Base-by-base conservation (phyloP, 2,113 vertebrate genomes). In the Psophia crepitans region DNA sequence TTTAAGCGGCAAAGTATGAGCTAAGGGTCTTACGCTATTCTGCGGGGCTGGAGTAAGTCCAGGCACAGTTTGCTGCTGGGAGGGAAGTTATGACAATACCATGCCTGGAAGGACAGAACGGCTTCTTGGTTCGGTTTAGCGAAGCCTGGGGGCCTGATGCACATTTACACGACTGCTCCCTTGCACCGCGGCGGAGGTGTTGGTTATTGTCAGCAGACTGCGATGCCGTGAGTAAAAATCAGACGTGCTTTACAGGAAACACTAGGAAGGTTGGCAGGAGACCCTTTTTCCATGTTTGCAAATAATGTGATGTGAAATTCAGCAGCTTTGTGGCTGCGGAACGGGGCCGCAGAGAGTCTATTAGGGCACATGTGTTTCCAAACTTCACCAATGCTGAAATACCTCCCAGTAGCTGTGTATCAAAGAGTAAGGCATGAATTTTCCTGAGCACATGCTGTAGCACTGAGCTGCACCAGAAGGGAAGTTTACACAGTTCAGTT, bases 1-100 rank as follows among this genome's bases (percentile, higher is more conserved):
- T 95, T 95, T 95, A 87, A 96, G 87, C 93, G 73, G 84, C 74
- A 54, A 94, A 83, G 77, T 85, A 90, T 91, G 93, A 97, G 65
- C 93, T 91, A 68, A 94, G 48, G 74, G 74, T 79, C 77, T 71
- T 82, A 48, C 57, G 87, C 84, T 35, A 89, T 84, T 95, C 27
- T 6, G 30, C 44, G 14, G 57, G 56, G 49, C 94, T 96, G 96
- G 93, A 94, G 8, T 27, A 49, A 69, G 41, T 87, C 96, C 94
- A 95, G 77, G 61, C 81, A 75, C 41, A 41, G 57, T 81, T 96
- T 89, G 60, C 64, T 78, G 88, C 77, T 81, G 69, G 65, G 77
- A 91, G 61, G 69, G 71, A 65, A 65, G 73, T 91, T 94, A 68
- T n/a, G 80, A 71, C 74, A 89, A 54, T 48, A 35, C 39, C 20